A percentile compares a stretch with the other conserved stretches of the same genome.
These are phyloP conservation scores for Arbacia lixula DNA, from an alignment of 53 echinoderm and acorn worm species.

Conservation along the genomic window DNA sequence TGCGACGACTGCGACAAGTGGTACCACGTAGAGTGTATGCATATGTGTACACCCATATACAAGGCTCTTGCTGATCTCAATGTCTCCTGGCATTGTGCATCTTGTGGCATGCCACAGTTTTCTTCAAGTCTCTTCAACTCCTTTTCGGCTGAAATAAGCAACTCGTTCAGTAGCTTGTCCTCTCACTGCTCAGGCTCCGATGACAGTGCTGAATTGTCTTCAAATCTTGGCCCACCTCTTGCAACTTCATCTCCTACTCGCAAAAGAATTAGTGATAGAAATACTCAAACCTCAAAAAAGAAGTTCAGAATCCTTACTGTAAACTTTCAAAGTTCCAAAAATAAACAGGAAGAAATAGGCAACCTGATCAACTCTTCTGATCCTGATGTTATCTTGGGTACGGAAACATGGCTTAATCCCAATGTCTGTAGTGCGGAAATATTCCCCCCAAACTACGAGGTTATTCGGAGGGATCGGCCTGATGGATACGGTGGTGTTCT, in stretches of 20 bases:
- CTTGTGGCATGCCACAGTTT: slow-evolving; percentile 61
- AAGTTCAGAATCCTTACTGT: slow-evolving; percentile 43
- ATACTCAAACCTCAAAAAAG: not conserved
- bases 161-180: slow-evolving; percentile 29
- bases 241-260: slow-evolving; percentile 15
- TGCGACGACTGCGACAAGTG: slow-evolving; percentile 60
- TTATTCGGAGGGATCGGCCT: slow-evolving; percentile 66
- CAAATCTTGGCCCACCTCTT: slow-evolving; percentile 8
- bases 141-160: slow-evolving; percentile 24
- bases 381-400: slow-evolving; percentile 33
- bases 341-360: slow-evolving; percentile 60
- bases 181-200: not conserved
- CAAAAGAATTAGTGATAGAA: not conserved
- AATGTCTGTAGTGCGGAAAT: slow-evolving; percentile 40
- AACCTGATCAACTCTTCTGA: slow-evolving; percentile 38
- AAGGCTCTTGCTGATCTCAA: slow-evolving; percentile 5
- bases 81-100: slow-evolving; percentile 63
- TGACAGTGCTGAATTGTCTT: not conserved
- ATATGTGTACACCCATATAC: slow-evolving; percentile 46
- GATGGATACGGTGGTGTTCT: too few species aligned
- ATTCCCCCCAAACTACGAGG: slow-evolving; percentile 51
- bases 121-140: slow-evolving; percentile 57
- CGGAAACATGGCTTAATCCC: slow-evolving; percentile 40
- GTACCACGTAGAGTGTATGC: slow-evolving; percentile 66
- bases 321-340: slow-evolving; percentile 63